Evolutionary conservation across 2,797 vertebrate genomes (phyloP).

Genomic region (Acanthurus tractus): DNA sequence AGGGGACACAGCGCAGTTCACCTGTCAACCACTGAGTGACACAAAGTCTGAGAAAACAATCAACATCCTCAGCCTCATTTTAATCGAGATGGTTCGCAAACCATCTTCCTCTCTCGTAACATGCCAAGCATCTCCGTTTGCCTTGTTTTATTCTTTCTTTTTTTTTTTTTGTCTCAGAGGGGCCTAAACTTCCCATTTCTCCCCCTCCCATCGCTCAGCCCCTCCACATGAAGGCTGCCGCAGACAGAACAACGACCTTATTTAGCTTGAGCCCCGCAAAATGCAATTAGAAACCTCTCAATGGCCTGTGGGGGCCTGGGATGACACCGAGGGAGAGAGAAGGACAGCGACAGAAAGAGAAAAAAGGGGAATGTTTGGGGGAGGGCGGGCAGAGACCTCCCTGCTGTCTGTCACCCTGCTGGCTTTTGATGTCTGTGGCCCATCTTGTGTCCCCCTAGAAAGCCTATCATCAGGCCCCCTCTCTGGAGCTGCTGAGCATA

Average conservation of each 20-base stretch:
- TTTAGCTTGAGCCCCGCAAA: constrained; percentile 87
- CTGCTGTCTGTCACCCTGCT: constrained; percentile 85
- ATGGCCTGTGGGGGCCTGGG: constrained; percentile 76
- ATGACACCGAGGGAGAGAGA: constrained; percentile 42
- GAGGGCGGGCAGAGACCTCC: constrained; percentile 78
- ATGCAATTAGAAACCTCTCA: constrained; percentile 88
- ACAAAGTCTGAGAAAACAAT: constrained; percentile 18
- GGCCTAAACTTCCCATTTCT: constrained; percentile 40
- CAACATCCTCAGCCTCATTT: constrained; percentile 10
- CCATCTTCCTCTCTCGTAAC: constrained; percentile 11
- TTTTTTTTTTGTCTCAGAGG: constrained; percentile 5
- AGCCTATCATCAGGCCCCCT: constrained; percentile 86
- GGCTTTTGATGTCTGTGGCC: constrained; percentile 90
- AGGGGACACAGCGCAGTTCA: constrained; percentile 13
- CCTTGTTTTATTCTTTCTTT: background rate
- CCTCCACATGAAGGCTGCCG: constrained; percentile 66
- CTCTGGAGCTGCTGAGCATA: constrained; percentile 79
- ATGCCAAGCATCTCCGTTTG: constrained; percentile 17
- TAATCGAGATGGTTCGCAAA: constrained; percentile 4
- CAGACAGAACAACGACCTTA: constrained; percentile 84
- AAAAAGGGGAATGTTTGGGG: constrained; percentile 48
- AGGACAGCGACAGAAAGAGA: constrained; percentile 36
- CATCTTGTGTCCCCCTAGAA: constrained; percentile 86
- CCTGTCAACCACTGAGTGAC: constrained; percentile 25
- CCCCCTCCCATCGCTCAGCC: constrained; percentile 44